Evolutionary conservation across 2,888 invertebrate genomes (phyloP).

Genomic region (Andricus curvator): DNA sequence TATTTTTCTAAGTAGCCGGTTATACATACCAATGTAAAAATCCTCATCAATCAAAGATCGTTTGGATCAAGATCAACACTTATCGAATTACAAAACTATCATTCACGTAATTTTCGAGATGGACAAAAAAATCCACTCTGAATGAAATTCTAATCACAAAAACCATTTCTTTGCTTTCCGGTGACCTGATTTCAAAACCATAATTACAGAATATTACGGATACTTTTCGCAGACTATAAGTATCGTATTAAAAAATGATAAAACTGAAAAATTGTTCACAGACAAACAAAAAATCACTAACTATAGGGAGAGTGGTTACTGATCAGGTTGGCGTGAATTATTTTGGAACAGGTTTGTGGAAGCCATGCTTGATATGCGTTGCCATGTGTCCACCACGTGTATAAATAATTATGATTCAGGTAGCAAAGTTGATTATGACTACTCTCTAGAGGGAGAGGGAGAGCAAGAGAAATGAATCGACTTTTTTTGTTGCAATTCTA

Average conservation of each 20-base stretch:
- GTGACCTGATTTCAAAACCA: conserved; percentile 20
- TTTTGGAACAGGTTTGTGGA: conserved; percentile 7
- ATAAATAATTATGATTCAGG: not conserved
- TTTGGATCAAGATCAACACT: not conserved
- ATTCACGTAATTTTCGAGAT: not conserved
- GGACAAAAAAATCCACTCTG: conserved; percentile 10
- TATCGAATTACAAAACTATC: not conserved
- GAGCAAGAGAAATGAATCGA: not conserved
- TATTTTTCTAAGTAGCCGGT: too few species aligned
- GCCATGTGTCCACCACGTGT: conserved; percentile 1
- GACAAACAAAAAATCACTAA: not conserved
- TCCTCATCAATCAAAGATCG: not conserved
- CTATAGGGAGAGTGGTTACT: not conserved
- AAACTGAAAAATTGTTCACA: not conserved
- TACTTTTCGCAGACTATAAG: not conserved
- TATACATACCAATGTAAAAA: not conserved
- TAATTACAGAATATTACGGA: not conserved
- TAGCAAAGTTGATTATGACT: not conserved
- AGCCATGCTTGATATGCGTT: not conserved
- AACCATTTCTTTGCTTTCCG: conserved; percentile 17
- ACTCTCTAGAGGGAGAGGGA: not conserved
- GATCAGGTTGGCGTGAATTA: conserved; percentile 1
- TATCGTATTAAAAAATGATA: not conserved
- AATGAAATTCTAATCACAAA: conserved; percentile 28
- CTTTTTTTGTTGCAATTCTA: conserved; percentile 3